Conservation (phyloP, 2,113 vertebrate genomes). For the Drymodes brunneopygia region DNA sequence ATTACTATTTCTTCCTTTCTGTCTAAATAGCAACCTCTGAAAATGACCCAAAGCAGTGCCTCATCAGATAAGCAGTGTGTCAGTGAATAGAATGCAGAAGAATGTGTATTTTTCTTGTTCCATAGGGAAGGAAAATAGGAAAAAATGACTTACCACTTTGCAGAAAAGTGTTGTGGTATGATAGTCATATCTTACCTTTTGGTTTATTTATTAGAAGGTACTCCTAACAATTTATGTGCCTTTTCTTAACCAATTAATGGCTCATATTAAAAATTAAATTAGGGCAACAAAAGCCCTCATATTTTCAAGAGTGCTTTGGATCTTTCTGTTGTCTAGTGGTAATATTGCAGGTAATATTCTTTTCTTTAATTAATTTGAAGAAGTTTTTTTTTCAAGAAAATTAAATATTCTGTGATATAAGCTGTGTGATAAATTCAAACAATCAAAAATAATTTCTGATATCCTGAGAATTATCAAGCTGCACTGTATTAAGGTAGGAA, state of each 20-base stretch:
- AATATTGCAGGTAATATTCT: not conserved
- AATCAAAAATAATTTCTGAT: not conserved
- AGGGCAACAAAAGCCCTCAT: not conserved
- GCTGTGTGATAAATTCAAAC: not conserved
- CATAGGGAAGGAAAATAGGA: slow-evolving; percentile 2
- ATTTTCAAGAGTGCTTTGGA: not conserved
- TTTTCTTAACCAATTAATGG: not conserved
- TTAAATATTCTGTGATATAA: not conserved
- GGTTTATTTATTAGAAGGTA: not conserved
- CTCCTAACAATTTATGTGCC: not conserved
- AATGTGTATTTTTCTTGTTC: slow-evolving; percentile 2
- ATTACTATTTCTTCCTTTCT: slow-evolving; percentile 55
- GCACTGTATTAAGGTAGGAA: not conserved
- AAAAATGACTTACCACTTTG: not conserved
- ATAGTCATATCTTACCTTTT: not conserved
- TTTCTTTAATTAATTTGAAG: not conserved
- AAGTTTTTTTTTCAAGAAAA: not conserved
- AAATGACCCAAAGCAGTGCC: not conserved
- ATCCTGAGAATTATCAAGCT: not conserved
- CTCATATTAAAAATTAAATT: not conserved
- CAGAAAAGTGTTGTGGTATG: not conserved
- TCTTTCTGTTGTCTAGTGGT: not conserved
- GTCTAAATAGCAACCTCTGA: slow-evolving; percentile 16
- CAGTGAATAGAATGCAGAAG: not conserved
- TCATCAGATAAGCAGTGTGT: not conserved